Evolutionary conservation across 2,113 vertebrate species (phyloP), one percentile per base, ranked within the genome.

Genomic region (Dinomys branickii): DNA sequence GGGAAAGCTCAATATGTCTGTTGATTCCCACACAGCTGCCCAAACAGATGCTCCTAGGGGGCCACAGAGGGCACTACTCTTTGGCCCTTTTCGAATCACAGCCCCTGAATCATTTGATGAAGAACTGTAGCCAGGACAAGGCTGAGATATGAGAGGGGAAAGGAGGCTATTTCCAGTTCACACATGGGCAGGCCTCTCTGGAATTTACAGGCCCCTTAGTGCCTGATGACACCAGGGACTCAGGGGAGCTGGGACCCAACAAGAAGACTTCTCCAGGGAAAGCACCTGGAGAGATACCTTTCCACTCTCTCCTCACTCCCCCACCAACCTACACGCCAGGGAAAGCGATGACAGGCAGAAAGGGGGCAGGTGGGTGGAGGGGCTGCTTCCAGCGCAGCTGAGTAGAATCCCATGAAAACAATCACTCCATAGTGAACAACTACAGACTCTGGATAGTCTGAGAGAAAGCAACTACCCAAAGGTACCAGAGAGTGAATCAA

Each of bases 101-200:
- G 4, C 30, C 28, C 28, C 47, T 44, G 3, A 12, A 3, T 17
- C 19, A 44, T 50, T 20, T 8, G 0, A 0, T 0, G 41, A 92
- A 71, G 69, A 85, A 35, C 41, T n/a, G 9, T 20, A 50, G 1
- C 20, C 16, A 24, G 50, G 90, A 33, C 61, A 38, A 30, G 16
- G 78, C 77, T 85, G 83, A 73, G 56, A 67, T n/a, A 13, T 13
- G 7, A 78, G 10, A n/a, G 11, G 19, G 24, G 30, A 26, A 58
- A 33, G 13, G 24, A 52, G 71, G 0, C 5, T 33, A 7, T 12
- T 26, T 44, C 61, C 9, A 61, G 73, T 20, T 24, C 59, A 38
- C 54, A 3, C 59, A 38, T 56, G 4, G 33, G 30, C n/a, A 17
- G 11, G 22, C 52, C 26, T 17, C n/a, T 87, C 73, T 33, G 38